These are phyloP conservation scores for Drosophila ezoana DNA, from an alignment of 2,888 invertebrate species.

Conservation along the genomic window DNA sequence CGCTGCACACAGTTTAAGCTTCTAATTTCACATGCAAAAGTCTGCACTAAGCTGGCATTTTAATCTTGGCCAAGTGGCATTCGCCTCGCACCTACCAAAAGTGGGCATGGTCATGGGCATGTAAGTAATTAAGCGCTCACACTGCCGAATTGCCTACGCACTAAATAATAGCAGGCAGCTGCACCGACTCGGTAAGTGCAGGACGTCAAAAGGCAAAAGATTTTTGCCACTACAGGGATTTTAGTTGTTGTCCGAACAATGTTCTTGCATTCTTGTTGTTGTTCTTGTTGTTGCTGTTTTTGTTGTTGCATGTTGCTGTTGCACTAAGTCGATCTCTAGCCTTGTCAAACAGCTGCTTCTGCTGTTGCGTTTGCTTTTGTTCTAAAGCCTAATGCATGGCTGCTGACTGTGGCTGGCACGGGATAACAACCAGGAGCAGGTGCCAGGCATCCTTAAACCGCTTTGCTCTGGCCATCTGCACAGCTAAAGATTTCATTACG, in stretches of 20 bases:
- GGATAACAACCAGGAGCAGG: slow-evolving; percentile 65
- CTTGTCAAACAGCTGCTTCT: slow-evolving; percentile 55
- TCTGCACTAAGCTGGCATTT: slow-evolving; percentile 81
- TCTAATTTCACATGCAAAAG: slow-evolving; percentile 81
- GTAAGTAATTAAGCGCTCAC: slow-evolving; percentile 77
- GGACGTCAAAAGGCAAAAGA: slow-evolving; percentile 38
- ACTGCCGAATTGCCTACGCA: slow-evolving; percentile 75
- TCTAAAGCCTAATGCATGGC: slow-evolving; percentile 67
- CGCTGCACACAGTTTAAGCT: slow-evolving; percentile 66
- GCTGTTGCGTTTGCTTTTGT: slow-evolving; percentile 53
- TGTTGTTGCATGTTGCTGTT: slow-evolving; percentile 11
- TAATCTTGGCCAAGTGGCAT: slow-evolving; percentile 73
- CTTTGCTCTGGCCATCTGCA: slow-evolving; percentile 36
- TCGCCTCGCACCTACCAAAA: slow-evolving; percentile 17
- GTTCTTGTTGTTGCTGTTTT: slow-evolving; percentile 31
- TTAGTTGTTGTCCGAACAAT: slow-evolving; percentile 50
- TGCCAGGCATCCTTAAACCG: slow-evolving; percentile 11
- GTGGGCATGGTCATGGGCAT: slow-evolving; percentile 57
- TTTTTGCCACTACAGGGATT: slow-evolving; percentile 44
- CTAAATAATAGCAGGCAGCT: slow-evolving; percentile 65
- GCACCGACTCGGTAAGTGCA: slow-evolving; percentile 33
- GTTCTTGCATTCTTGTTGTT: slow-evolving; percentile 31
- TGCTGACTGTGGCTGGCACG: slow-evolving; percentile 74
- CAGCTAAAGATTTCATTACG: slow-evolving; percentile 44
- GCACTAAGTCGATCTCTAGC: slow-evolving; percentile 53